Evolutionary conservation across 2,113 vertebrate species (phyloP), one percentile per base, ranked within the genome.

Genomic region (Neopipo cinnamomea): DNA sequence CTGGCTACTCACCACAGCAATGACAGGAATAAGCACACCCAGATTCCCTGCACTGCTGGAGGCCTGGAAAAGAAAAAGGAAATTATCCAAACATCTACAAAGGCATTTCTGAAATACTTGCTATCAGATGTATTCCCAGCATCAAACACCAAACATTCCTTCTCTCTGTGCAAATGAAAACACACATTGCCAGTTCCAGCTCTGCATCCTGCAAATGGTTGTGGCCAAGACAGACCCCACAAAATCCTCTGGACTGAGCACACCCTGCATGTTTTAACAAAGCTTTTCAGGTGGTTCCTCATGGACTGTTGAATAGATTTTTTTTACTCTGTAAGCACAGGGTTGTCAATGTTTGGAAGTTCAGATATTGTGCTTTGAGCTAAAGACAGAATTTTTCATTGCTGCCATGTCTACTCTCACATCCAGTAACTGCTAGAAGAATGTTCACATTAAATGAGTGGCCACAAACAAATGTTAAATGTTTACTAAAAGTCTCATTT

Each of bases 41-140:
- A 99, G 98, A 97, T 99, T 99, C 17, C 99, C 99, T 12, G 99
- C 99, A 2, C 99, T 99, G 84, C 99, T 99, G 24, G 99, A 99
- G 58, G 99, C 99, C 99, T 99, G 82, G 13, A 93, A 94, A 81
- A 87, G 58, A 88, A 97, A 61, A 97, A 73, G 31, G 15, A 44
- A 52, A 6, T n/a, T 20, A 65, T 28, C 56, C 71, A 82, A 87
- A 61, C n/a, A 55, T 13, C 39, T 27, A 50, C 17, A 71, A 77
- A 56, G 81, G 10, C 23, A 78, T 55, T 75, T 86, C n/a, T 65
- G 6, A 91, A 91, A 35, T 27, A 65, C 35, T 42, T 72, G 31
- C 33, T 71, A 6, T 5, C 72, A 11, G 14, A 63, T 1, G 1
- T 17, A 58, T 42, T 91, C 80, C 42, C 50, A 74, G 25, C n/a